A percentile compares a stretch with the other conserved stretches of the same genome.
Conservation (phyloP, 2,888 invertebrate genomes). For the Megastigmus dorsalis region DNA sequence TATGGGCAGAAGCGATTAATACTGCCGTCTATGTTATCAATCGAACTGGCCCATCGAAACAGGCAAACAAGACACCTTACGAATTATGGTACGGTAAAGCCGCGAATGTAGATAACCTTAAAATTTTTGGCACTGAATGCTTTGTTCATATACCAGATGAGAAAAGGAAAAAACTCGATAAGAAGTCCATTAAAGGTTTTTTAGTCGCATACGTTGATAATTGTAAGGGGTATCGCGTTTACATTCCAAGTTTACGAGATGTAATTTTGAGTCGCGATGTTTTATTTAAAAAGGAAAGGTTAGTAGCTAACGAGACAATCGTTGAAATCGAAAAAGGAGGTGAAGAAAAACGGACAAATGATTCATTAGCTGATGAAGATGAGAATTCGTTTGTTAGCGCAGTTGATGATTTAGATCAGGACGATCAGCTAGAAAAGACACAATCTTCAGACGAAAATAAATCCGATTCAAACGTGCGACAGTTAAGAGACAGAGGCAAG, state of each 20-base stretch:
- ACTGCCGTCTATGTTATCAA: too few species aligned
- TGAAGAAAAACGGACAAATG: background rate
- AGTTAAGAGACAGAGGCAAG: slow-evolving; percentile 1
- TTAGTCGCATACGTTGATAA: too few species aligned
- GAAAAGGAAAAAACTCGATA: too few species aligned
- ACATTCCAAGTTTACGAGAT: slow-evolving; percentile 13
- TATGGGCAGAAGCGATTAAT: slow-evolving; percentile 55
- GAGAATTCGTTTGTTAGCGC: too few species aligned
- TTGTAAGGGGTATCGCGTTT: slow-evolving; percentile 39
- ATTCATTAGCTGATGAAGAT: background rate
- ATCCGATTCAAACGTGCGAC: background rate
- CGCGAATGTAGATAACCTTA: slow-evolving; percentile 32
- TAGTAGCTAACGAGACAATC: background rate
- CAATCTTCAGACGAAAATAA: too few species aligned
- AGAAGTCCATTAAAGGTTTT: too few species aligned
- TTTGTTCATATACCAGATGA: slow-evolving; percentile 43
- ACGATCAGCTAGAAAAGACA: too few species aligned
- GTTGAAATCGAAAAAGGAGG: background rate
- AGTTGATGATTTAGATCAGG: too few species aligned
- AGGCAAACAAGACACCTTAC: too few species aligned
- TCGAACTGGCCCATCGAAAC: too few species aligned
- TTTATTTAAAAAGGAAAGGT: slow-evolving; percentile 22
- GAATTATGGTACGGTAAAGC: slow-evolving; percentile 40
- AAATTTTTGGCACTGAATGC: slow-evolving; percentile 54
- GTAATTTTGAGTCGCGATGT: slow-evolving; percentile 34